A percentile compares a stretch with the other conserved stretches of the same genome.
Evolutionary conservation across 2,797 vertebrate genomes (phyloP).

Genomic region (Sciurus vulgaris): DNA sequence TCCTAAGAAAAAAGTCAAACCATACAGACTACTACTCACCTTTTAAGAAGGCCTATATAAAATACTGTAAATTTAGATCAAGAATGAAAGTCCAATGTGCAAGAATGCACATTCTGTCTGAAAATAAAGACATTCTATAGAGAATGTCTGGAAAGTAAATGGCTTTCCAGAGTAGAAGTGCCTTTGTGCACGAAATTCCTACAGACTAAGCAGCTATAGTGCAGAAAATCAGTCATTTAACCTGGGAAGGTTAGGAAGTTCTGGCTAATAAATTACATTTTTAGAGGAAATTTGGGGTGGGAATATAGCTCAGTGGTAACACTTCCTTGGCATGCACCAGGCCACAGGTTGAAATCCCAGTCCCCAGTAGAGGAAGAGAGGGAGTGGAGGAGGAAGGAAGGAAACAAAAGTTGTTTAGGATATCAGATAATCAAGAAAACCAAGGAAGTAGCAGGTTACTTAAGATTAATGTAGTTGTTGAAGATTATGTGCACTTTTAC

Average conservation of each 20-base stretch:
- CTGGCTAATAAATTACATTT: not conserved
- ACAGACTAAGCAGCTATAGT: not conserved
- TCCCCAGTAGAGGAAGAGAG: too few relatives aligned
- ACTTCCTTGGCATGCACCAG: too few relatives aligned
- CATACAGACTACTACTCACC: not conserved
- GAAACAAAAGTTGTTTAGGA: not conserved
- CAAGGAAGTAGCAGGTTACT: not conserved
- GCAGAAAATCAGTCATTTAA: conserved; percentile 15
- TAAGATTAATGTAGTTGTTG: not conserved
- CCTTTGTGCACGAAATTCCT: not conserved
- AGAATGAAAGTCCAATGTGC: not conserved
- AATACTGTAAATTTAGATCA: not conserved
- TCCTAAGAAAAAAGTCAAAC: not conserved
- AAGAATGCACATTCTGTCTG: not conserved
- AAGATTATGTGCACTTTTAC: not conserved
- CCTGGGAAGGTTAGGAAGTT: not conserved
- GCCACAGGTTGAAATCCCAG: too few relatives aligned
- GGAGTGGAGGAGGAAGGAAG: too few relatives aligned
- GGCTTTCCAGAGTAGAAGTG: not conserved
- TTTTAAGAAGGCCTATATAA: not conserved
- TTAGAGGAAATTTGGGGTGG: not conserved
- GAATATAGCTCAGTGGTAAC: too few relatives aligned
- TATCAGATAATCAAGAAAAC: not conserved
- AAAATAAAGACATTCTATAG: not conserved
- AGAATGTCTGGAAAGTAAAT: not conserved